These are phyloP conservation scores for Schrankia costaestrigalis DNA, from an alignment of 2,888 invertebrate species.

Conservation along the genomic window DNA sequence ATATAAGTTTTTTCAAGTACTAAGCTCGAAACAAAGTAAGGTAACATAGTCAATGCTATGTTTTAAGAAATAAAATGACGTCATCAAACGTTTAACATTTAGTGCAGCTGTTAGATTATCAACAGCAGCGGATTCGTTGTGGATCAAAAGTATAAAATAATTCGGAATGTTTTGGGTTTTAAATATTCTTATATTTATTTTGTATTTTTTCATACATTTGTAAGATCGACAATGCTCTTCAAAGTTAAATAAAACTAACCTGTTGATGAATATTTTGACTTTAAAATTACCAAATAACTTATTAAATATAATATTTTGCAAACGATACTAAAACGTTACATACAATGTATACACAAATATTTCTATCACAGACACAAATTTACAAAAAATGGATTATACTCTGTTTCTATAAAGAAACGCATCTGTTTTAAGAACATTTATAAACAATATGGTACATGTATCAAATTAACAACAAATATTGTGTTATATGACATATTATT, in stretches of 20 bases:
- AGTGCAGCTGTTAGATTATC: too few relatives aligned
- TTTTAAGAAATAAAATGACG: conserved; percentile 2
- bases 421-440: conserved; percentile 13
- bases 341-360: conserved; percentile 22
- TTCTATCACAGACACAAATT: conserved; percentile 41
- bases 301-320: conserved; percentile 14
- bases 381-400: conserved; percentile 17
- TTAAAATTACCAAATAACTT: conserved; percentile 13
- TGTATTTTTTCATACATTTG: too few relatives aligned
- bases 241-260: conserved; percentile 10
- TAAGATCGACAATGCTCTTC: conserved; percentile 12
- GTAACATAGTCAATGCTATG: conserved; percentile 12
- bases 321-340: conserved; percentile 18
- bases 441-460: conserved; percentile 27
- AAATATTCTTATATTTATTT: conserved; percentile 14
- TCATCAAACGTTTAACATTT: neutral
- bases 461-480: conserved; percentile 21
- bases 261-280: conserved; percentile 8
- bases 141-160: conserved; percentile 18
- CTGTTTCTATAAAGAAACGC: conserved; percentile 16
- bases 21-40: conserved; percentile 44
- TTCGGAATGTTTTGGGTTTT: conserved; percentile 17
- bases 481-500: conserved; percentile 5
- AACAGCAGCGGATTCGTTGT: conserved; percentile 26
- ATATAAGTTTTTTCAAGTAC: conserved; percentile 35